These are phyloP conservation scores for Caenorhabditis sp. DNA, from an alignment of 2,888 invertebrate species.

Conservation along the genomic window DNA sequence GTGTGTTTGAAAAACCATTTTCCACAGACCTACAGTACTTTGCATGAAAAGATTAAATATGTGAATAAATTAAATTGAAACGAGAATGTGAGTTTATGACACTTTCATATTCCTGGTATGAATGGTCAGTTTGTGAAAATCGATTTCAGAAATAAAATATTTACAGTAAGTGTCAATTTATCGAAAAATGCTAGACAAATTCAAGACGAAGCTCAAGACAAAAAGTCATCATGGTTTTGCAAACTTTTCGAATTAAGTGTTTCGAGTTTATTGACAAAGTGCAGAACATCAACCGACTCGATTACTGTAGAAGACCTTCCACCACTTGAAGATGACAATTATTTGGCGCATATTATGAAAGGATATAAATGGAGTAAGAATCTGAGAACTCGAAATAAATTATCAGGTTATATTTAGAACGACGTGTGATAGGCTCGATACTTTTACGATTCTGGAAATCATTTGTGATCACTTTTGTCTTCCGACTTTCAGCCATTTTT, in stretches of 20 bases:
- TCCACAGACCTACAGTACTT: not conserved
- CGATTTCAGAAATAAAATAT: not conserved
- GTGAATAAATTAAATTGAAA: not conserved
- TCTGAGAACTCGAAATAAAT: too few species aligned
- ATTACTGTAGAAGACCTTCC: conserved; percentile 32
- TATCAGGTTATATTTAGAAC: conserved; percentile 19
- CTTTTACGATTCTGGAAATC: conserved; percentile 38
- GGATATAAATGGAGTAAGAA: conserved; percentile 35
- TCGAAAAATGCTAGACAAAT: conserved; percentile 37
- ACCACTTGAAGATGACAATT: conserved; percentile 17
- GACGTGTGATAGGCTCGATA: conserved; percentile 27
- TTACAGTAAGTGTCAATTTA: conserved; percentile 24
- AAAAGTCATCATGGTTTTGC: conserved; percentile 11
- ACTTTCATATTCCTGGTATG: conserved; percentile 15
- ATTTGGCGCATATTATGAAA: conserved; percentile 19
- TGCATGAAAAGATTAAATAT: too few species aligned
- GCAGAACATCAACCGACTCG: conserved; percentile 4
- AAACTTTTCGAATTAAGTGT: conserved; percentile 27
- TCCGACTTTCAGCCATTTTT: conserved; percentile 28
- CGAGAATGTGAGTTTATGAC: not conserved
- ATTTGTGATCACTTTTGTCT: conserved; percentile 20
- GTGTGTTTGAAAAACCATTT: not conserved
- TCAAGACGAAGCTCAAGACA: conserved; percentile 18
- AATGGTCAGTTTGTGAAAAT: conserved; percentile 19
- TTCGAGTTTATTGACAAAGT: conserved; percentile 18